Conservation (phyloP, 2,113 vertebrate genomes). For the Notarius quadriscutis region DNA sequence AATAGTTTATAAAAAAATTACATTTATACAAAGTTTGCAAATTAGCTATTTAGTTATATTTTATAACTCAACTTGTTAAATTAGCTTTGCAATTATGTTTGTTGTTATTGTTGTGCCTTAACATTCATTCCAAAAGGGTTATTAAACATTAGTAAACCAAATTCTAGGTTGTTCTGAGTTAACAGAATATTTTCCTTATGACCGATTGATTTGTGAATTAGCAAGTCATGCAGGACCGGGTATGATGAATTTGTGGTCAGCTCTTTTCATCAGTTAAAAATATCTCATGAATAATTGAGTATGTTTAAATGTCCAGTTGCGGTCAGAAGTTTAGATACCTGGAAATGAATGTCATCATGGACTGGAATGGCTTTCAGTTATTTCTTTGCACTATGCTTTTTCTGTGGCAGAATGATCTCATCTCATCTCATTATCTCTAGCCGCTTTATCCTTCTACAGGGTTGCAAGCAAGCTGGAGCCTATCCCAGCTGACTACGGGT, state of each 20-base stretch:
- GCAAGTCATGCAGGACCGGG: neutral
- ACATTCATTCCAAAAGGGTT: neutral
- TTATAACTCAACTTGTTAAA: neutral
- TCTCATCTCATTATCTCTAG: no score
- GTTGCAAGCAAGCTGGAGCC: no score
- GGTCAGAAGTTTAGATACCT: no score
- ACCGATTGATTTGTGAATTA: neutral
- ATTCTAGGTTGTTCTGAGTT: neutral
- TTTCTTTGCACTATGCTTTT: no score
- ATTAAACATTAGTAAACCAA: neutral
- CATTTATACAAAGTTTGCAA: neutral
- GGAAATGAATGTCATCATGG: no score
- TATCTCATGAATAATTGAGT: neutral
- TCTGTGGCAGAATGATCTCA: no score
- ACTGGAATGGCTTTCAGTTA: no score
- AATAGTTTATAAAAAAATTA: neutral
- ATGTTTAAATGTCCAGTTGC: neutral
- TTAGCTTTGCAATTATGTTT: neutral
- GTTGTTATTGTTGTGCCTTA: neutral
- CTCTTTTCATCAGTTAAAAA: neutral
- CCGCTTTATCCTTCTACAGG: no score
- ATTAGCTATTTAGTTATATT: neutral
- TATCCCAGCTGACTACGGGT: no score
- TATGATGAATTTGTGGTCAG: neutral
- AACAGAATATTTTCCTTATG: neutral